Conservation (phyloP, 2,797 vertebrate genomes). For the Australoheros facetus region DNA sequence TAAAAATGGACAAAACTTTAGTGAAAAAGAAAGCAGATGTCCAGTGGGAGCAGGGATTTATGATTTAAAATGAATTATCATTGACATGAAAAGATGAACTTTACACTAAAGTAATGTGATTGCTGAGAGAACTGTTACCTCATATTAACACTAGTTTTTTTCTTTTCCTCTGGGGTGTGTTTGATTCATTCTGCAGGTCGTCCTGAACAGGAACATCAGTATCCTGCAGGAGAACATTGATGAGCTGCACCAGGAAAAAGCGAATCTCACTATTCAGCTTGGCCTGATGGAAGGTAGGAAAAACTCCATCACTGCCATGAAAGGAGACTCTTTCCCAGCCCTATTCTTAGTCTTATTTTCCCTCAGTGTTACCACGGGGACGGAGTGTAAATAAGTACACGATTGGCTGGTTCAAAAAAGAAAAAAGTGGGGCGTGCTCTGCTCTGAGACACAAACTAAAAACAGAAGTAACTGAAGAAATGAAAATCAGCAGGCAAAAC, state of each 20-base stretch:
- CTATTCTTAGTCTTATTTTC: slow-evolving; percentile 72
- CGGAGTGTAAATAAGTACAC: slow-evolving; percentile 67
- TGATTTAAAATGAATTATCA: background rate
- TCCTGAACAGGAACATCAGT: slow-evolving; percentile 70
- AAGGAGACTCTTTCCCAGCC: slow-evolving; percentile 66
- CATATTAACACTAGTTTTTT: background rate
- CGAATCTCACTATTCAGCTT: slow-evolving; percentile 71
- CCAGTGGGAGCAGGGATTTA: background rate
- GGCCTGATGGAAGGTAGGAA: slow-evolving; percentile 78
- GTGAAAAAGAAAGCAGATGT: too few relatives aligned
- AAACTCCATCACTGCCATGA: slow-evolving; percentile 69
- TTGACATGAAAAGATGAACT: background rate
- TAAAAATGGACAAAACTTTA: background rate
- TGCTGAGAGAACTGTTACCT: background rate
- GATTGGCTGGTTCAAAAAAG: slow-evolving; percentile 30
- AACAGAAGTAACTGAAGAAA: too few relatives aligned
- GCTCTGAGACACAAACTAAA: background rate
- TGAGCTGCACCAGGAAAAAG: slow-evolving; percentile 48
- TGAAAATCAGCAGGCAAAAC: too few relatives aligned
- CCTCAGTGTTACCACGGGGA: slow-evolving; percentile 65
- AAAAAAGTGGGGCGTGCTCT: background rate
- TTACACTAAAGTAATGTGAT: background rate
- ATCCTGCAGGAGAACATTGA: slow-evolving; percentile 57
- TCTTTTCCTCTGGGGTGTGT: background rate
- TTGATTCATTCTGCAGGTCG: slow-evolving; percentile 53